phyloP scores from a whole-genome alignment of 2,113 vertebrate genomes.

The Austrofundulus limnaeus region DNA sequence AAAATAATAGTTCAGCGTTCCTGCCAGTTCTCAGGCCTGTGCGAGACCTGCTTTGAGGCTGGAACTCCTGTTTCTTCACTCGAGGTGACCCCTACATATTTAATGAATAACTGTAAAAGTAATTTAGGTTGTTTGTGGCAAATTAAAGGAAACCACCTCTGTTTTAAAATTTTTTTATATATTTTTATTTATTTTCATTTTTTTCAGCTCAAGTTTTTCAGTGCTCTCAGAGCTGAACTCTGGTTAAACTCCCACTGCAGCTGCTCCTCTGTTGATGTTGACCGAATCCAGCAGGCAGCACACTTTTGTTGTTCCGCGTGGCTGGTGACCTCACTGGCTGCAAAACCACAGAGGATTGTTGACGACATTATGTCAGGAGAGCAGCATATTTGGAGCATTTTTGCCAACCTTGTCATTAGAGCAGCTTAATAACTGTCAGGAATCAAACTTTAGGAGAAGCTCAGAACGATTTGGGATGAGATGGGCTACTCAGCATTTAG shows the following conservation, averaged over 20 bases:
- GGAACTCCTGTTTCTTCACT: no score
- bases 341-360: constrained; percentile 1
- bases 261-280: constrained; percentile 18
- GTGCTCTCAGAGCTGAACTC: constrained; percentile 9
- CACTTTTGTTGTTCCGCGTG: constrained; percentile 9
- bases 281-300: constrained; percentile 5
- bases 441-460: neutral
- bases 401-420: constrained; percentile 10
- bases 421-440: neutral
- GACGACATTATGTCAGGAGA: constrained; percentile 7
- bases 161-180: no score
- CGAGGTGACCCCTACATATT: no score
- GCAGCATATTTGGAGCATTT: neutral
- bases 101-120: constrained; percentile 13
- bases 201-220: constrained; percentile 19
- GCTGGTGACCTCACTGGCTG: constrained; percentile 9
- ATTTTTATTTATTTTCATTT: no score
- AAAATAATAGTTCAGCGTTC: no score
- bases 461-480: neutral
- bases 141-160: constrained; percentile 19
- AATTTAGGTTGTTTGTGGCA: constrained; percentile 13
- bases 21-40: no score
- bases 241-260: constrained; percentile 25
- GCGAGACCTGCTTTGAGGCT: no score
- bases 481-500: no score